Conservation (phyloP, 1,140 invertebrate genomes). For the Globodera ellingtonae region DNA sequence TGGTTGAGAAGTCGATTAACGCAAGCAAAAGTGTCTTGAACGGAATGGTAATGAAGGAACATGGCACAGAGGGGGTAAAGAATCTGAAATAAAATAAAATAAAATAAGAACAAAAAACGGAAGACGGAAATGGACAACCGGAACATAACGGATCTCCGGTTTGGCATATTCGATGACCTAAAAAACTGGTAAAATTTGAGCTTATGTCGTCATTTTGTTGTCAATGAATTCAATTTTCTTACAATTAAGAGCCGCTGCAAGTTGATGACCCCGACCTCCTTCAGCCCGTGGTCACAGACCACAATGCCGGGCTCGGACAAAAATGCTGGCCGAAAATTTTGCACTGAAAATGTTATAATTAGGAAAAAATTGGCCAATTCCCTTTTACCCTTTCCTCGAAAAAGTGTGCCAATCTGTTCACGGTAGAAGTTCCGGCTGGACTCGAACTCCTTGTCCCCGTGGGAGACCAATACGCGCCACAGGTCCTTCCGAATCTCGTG, state of each 20-base stretch:
- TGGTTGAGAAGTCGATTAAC: conserved; percentile 52
- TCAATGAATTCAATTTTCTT: not conserved
- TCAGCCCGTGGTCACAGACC: conserved; percentile 61
- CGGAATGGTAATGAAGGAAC: conserved; percentile 58
- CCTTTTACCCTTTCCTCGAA: conserved; percentile 50
- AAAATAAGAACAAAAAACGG: not conserved
- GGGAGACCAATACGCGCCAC: conserved; percentile 52
- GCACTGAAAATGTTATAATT: conserved; percentile 42
- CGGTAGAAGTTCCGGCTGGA: conserved; percentile 50
- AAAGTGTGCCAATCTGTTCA: conserved; percentile 52
- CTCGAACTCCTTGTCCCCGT: conserved; percentile 58
- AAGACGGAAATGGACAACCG: conserved; percentile 46
- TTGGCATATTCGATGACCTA: conserved; percentile 56
- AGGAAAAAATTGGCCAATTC: conserved; percentile 4
- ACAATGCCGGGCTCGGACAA: conserved; percentile 60
- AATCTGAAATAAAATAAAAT: conserved; percentile 46
- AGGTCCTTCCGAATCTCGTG: conserved; percentile 60
- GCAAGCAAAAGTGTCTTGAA: conserved; percentile 59
- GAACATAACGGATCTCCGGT: conserved; percentile 62
- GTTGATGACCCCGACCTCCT: conserved; percentile 54
- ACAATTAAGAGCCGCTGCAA: conserved; percentile 59
- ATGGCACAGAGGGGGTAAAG: conserved; percentile 61
- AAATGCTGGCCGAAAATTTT: conserved; percentile 52
- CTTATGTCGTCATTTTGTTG: too few species aligned
- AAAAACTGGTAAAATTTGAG: not conserved